Conservation (phyloP, 1,140 invertebrate species). For the Pteromalus puparum region DNA sequence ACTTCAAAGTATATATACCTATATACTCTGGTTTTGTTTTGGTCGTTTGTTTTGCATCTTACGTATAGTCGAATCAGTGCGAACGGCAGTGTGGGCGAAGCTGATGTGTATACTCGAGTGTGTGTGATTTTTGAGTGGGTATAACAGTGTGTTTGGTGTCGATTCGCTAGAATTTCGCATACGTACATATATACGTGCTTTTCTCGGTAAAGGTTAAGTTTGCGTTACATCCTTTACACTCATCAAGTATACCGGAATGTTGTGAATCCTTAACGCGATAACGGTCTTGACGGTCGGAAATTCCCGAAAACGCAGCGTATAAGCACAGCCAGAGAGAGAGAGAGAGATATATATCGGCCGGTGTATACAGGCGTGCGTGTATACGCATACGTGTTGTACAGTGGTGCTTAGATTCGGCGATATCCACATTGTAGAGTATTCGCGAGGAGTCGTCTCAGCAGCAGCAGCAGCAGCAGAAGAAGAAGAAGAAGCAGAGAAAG, state of each 20-base stretch:
- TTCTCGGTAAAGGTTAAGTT: background rate
- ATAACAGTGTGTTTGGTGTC: background rate
- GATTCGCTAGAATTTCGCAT: background rate
- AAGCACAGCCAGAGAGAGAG: too few species aligned
- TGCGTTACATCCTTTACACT: background rate
- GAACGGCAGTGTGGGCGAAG: background rate
- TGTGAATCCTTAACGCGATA: too few species aligned
- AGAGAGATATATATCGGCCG: too few species aligned
- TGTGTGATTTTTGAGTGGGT: background rate
- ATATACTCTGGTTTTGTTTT: too few species aligned
- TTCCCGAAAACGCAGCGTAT: too few species aligned
- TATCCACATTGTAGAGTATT: slow-evolving; percentile 28
- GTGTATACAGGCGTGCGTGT: background rate
- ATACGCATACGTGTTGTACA: slow-evolving; percentile 7
- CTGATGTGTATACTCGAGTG: too few species aligned
- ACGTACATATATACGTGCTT: background rate
- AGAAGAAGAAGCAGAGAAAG: background rate
- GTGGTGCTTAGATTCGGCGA: slow-evolving; percentile 37
- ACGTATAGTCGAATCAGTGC: background rate
- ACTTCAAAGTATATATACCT: too few species aligned
- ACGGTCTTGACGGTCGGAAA: too few species aligned
- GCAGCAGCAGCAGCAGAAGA: slow-evolving; percentile 5
- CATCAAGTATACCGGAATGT: background rate
- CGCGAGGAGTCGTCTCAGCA: background rate
- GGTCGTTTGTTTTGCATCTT: too few species aligned